Evolutionary conservation across 2,888 invertebrate genomes (phyloP).

Genomic region (Trissolcus brochymenae): DNA sequence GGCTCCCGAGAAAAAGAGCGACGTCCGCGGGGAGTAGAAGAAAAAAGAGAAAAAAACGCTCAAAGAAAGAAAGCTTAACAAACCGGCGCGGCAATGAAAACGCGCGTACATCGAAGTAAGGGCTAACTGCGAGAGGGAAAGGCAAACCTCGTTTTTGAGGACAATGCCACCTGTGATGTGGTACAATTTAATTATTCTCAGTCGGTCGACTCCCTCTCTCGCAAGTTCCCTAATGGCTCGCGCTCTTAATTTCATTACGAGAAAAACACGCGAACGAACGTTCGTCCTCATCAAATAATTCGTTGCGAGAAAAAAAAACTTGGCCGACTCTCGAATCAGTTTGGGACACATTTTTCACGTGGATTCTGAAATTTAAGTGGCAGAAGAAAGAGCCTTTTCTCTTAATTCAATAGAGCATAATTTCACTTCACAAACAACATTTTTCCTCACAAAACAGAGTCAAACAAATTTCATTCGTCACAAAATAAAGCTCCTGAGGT

Average conservation of each 20-base stretch:
- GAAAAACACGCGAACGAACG: conserved; percentile 28
- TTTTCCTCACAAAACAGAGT: no score
- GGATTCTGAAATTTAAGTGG: conserved; percentile 1
- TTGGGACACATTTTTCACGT: conserved; percentile 4
- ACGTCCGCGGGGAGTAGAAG: conserved; percentile 32
- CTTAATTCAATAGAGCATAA: not conserved
- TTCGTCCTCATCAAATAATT: conserved; percentile 31
- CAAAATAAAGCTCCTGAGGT: not conserved
- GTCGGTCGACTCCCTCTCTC: conserved; percentile 53
- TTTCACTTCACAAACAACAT: not conserved
- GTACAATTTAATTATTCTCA: conserved; percentile 74
- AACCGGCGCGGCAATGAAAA: conserved; percentile 49
- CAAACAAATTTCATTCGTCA: no score
- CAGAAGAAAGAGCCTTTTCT: not conserved
- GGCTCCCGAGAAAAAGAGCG: conserved; percentile 40
- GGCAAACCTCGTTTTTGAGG: conserved; percentile 71
- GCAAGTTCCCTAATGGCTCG: conserved; percentile 59
- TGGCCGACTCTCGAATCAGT: conserved; percentile 10
- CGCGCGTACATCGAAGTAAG: conserved; percentile 47
- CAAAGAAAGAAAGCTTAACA: conserved; percentile 53
- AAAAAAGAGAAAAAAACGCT: conserved; percentile 27
- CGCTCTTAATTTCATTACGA: conserved; percentile 70
- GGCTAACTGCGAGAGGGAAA: conserved; percentile 63
- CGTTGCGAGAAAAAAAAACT: conserved; percentile 25
- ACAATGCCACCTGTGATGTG: conserved; percentile 68